Base-by-base conservation (phyloP, 1,140 invertebrate species). In the Pseudomyrmex pallidus region DNA sequence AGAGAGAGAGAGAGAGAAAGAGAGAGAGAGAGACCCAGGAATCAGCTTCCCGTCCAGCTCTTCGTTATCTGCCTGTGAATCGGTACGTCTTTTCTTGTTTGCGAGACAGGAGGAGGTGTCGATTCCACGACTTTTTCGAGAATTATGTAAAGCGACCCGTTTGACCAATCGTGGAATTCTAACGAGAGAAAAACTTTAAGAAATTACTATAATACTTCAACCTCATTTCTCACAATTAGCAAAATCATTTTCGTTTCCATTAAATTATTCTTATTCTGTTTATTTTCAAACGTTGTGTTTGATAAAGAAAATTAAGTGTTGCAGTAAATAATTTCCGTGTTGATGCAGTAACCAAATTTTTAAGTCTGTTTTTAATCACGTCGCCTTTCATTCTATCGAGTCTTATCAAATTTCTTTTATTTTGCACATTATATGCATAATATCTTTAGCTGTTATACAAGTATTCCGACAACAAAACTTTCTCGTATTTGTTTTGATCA, bases 61-160 rank as follows among this genome's bases (percentile, higher is more conserved):
- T 66, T 85, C 77, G 86, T 90, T 89, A 88, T 89, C 85, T 90
- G 52, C 63, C 56, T 56, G 66, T 90, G 70, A 66, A 88, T 90
- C 89, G 83, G 84, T 89, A 87, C 85, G 84, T 62, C 87, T 89
- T 86, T 85, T 89, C 74, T 89, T 77, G 78, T 82, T 17, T 74
- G 59, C 87, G 68, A 57, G 64, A 54, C 64, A 82, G 76, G 35
- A 25, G 35, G 78, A 89, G 85, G 83, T 89, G 87, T 89, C 88
- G 88, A 89, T 84, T 84, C 87, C 85, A 64, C 66, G 50, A 68
- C 62, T 86, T 77, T 80, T 85, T 85, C 57, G 17, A 54, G 48
- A 82, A 46, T 72, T 72, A 72, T 72, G 66, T 80, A 80, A 80
- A 80, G 46, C 52, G 63, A 20, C n/a, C 74, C 20, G 74, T 46